A percentile compares a stretch with the other conserved stretches of the same genome.
phyloP scores from a whole-genome alignment of 1,140 invertebrate genomes.

The Idris sp. region DNA sequence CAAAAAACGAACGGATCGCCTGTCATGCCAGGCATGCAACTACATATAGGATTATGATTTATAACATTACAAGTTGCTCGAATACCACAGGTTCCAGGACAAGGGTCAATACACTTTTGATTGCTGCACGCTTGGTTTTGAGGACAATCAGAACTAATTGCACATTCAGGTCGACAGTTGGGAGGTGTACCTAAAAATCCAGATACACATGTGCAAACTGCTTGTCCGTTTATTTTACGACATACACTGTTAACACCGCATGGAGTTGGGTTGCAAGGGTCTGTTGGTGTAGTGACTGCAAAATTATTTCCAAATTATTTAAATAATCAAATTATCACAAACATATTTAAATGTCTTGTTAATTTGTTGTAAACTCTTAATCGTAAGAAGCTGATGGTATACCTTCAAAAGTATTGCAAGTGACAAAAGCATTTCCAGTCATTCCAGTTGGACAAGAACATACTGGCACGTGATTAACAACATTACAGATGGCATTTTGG shows the following conservation, averaged over 20 bases:
- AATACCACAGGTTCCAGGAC: conserved; percentile 83
- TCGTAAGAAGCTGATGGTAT: too few species aligned
- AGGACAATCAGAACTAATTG: conserved; percentile 82
- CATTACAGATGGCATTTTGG: conserved; percentile 82
- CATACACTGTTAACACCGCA: conserved; percentile 84
- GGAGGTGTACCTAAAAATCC: conserved; percentile 83
- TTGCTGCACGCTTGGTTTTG: conserved; percentile 82
- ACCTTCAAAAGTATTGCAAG: conserved; percentile 64
- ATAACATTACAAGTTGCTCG: conserved; percentile 81
- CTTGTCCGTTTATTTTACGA: conserved; percentile 80
- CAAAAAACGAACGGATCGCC: conserved; percentile 85
- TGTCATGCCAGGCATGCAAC: conserved; percentile 82
- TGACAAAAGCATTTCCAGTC: conserved; percentile 83
- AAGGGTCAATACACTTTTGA: conserved; percentile 85
- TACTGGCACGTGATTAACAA: conserved; percentile 84
- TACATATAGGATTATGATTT: conserved; percentile 84
- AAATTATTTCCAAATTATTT: conserved; percentile 18
- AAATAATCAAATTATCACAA: background rate
- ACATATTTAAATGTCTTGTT: background rate
- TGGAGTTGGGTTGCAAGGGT: conserved; percentile 84
- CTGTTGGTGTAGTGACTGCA: conserved; percentile 74
- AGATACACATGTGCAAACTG: conserved; percentile 81
- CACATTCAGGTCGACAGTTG: conserved; percentile 84
- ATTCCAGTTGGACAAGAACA: conserved; percentile 83
- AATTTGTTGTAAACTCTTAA: too few species aligned